Base-by-base conservation (phyloP, 1,140 invertebrate genomes). In the Aphelenchoides fujianensis region DNA sequence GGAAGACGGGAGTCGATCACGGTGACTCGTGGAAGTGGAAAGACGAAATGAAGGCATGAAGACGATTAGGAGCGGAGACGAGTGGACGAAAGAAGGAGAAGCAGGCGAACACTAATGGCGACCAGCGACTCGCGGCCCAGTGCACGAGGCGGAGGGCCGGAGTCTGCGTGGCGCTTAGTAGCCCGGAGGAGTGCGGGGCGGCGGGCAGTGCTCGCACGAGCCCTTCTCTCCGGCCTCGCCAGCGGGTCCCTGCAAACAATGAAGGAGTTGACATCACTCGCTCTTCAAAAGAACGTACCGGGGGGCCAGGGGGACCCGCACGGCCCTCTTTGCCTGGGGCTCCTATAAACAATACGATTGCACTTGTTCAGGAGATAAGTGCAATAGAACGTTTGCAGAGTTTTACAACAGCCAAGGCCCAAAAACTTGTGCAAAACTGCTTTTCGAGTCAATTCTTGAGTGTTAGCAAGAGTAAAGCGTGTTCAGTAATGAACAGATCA, bases 181-280 rank as follows among this genome's bases (percentile, higher is more conserved):
- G 28, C 80, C 80, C 31, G 80, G 80, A 68, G 80, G 80, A 53
- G 81, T 82, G 67, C 81, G 79, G 36, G 81, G 81, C 28, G 81
- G 79, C 69, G 77, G 68, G 69, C 81, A 84, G 74, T 83, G 82
- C 55, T 76, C 75, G 73, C 81, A 84, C 37, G 66, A 66, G 54
- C 83, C 80, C 68, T 83, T 84, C 32, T 76, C 72, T 68, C 81
- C 82, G 16, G 76, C 76, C 41, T 84, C 76, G 68, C 82, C 82
- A 27, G 80, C 61, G 37, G 81, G 76, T 63, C 81, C 81, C 35
- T 80, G 31, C 62, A 32, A 32, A 57, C 32, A 12, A 31, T 28
- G 12, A 34, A 9, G 31, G 30, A 35, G 31, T n/a, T 72, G 27
- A 16, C 32, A 36, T 41, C 1, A 32, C 35, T 9, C 1, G 3